Base-by-base conservation (phyloP, 2,888 invertebrate species). In the Cheilosia impressa region DNA sequence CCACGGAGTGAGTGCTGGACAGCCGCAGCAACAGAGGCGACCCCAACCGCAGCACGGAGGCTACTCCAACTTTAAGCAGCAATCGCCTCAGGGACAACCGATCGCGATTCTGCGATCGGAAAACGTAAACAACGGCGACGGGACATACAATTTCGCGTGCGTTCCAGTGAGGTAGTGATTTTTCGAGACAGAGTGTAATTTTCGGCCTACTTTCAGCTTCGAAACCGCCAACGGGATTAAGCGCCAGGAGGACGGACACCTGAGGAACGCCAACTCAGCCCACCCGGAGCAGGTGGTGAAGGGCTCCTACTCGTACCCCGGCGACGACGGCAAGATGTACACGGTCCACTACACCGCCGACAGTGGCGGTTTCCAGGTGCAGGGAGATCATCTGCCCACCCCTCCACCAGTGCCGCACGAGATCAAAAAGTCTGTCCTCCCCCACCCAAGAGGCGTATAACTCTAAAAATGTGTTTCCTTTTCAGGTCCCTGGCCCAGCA, bases 331-430 rank as follows among this genome's bases (percentile, higher is more conserved):
- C 52, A 93, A 94, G 88, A 93, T 93, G 17, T 94, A 94, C 87
- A 94, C 94, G 17, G 94, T 95, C 4, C 93, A 94, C 88, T 96
- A 96, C 90, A 93, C 95, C 75, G 96, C 96, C 69, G 96, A 96
- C 90, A 95, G 95, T 88, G 95, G 95, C 89, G 96, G 96, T 76
- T 96, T 96, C 92, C 94, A 95, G 89, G 95, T 96, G 13, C 94
- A 94, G 88, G 96, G 96, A 66, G 95, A 95, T 52, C 96, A 96
- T 91, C 92, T 96, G 88, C 96, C 96, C 50, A 96, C 95, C 41
- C 94, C 96, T 7, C 96, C 96, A 47, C 96, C 96, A 27, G 93
- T 96, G 88, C 96, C 96, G 41, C 94, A 87, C 73, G 88, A 87
- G 31, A 88, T 88, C 71, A 78, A 83, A 87, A 87, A 88, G 88